These are phyloP conservation scores for Tinamus guttatus DNA, from an alignment of 2,113 vertebrate species.

Conservation along the genomic window DNA sequence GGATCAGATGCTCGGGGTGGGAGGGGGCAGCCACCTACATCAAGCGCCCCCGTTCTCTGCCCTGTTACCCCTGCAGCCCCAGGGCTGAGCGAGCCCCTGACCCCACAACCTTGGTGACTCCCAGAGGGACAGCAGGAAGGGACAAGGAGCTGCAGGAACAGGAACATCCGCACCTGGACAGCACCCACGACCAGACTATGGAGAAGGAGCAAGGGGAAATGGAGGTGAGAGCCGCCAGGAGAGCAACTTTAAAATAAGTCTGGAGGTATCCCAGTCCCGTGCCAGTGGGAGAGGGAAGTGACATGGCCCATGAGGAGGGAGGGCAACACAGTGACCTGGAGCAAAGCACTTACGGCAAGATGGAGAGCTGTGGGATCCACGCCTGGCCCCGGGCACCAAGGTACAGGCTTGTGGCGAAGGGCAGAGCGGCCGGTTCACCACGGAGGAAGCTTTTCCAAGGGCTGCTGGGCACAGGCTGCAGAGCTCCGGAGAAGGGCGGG, in stretches of 20 bases:
- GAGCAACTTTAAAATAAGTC: neutral
- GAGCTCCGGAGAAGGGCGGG: fast-evolving
- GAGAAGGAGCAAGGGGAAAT: neutral
- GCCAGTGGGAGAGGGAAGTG: neutral
- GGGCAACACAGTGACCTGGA: neutral
- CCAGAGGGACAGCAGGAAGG: neutral
- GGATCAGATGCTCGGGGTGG: too few species aligned
- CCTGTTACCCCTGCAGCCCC: neutral
- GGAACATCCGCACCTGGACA: neutral
- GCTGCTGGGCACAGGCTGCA: fast-evolving
- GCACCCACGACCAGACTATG: too few species aligned
- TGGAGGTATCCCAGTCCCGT: neutral
- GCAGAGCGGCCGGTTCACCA: fast-evolving
- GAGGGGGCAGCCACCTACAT: neutral
- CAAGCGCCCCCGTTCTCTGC: too few species aligned
- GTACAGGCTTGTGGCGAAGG: neutral
- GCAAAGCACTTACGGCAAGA: neutral
- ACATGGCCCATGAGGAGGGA: fast-evolving
- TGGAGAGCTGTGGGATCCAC: neutral
- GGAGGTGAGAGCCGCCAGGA: neutral
- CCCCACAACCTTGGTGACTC: neutral
- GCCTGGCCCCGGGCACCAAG: fast-evolving
- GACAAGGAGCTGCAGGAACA: neutral
- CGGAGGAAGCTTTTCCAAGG: neutral
- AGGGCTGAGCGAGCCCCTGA: neutral